Conservation (phyloP, 2,797 vertebrate species). For the Luscinia megarhynchos region DNA sequence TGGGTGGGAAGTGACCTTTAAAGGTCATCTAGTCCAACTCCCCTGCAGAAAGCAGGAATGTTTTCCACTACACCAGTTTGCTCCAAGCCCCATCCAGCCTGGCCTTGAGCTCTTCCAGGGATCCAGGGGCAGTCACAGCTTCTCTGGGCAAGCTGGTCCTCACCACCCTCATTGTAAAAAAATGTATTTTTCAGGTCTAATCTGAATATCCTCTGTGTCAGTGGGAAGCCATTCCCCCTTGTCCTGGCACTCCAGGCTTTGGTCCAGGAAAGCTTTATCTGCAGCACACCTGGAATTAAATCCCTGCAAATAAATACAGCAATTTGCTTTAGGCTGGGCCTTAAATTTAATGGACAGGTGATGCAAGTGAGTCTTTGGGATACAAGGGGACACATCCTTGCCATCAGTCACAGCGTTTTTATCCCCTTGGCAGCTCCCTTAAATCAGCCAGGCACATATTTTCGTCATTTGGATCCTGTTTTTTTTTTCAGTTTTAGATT, state of each 20-base stretch:
- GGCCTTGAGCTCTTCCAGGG: neutral
- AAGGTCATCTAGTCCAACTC: neutral
- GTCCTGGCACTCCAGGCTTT: neutral
- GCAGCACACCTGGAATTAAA: neutral
- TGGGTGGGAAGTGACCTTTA: neutral
- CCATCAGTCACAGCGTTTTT: rapidly evolving
- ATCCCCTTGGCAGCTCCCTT: neutral
- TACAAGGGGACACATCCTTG: neutral
- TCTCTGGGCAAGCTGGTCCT: neutral
- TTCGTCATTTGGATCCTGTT: rapidly evolving
- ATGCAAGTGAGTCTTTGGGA: too few species aligned
- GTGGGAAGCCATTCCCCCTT: neutral
- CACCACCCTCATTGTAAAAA: neutral
- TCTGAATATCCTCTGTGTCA: neutral
- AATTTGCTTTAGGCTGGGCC: neutral
- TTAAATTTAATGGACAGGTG: neutral
- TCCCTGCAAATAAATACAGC: neutral
- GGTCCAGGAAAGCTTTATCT: neutral
- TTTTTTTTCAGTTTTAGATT: neutral
- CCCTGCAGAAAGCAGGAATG: neutral
- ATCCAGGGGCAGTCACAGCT: neutral
- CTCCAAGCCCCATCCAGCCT: neutral
- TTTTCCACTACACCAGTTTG: neutral
- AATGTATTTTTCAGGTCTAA: neutral
- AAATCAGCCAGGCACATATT: neutral